Base-by-base conservation (phyloP, 1,140 invertebrate genomes). In the Chrysoperla carnea region DNA sequence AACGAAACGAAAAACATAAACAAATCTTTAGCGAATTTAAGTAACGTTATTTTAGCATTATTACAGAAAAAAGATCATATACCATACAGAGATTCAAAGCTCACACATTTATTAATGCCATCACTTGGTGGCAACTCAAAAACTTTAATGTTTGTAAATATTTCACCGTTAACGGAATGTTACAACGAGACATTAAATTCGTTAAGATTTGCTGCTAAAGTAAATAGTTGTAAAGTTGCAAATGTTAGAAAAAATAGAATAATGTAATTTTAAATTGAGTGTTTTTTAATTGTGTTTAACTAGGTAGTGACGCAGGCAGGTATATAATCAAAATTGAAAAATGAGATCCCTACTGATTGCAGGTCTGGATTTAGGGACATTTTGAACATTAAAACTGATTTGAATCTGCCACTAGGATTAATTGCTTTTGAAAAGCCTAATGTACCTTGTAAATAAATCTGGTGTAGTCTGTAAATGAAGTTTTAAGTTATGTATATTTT, bases 1-100 rank as follows among this genome's bases (percentile, higher is more conserved):
- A 76, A 76, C 43, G 90, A 93, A 66, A 89, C 88, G 0, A 84
- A 88, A 58, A 84, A 80, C 50, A 93, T 93, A 36, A 93, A 94
- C 54, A 84, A 81, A 50, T 90, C 84, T 29, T 61, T 94, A 9
- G 80, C 83, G 0, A 81, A 85, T 57, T 67, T 94, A 6, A 84
- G 84, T 13, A 86, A 84, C 55, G 88, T 93, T 2, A 92, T 93
- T 51, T 70, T 89, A 55, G 83, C 85, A 1, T 62, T 94, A 36
- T 64, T 81, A 15, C 76, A 78, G 42, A 85, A 84, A 51, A 74
- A 81, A 44, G 72, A 75, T 46, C 83, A 92, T 58, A 72, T 94
- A 38, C 88, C 88, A 0, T 95, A 90, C 54, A 68, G 90, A 46
- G 89, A 94, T 63, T 91, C 86, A 2, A 91, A 92, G 56, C 63